A percentile compares a stretch with the other conserved stretches of the same genome.
These are phyloP conservation scores for Pterostichus madidus DNA, from an alignment of 2,888 invertebrate genomes.

Conservation along the genomic window DNA sequence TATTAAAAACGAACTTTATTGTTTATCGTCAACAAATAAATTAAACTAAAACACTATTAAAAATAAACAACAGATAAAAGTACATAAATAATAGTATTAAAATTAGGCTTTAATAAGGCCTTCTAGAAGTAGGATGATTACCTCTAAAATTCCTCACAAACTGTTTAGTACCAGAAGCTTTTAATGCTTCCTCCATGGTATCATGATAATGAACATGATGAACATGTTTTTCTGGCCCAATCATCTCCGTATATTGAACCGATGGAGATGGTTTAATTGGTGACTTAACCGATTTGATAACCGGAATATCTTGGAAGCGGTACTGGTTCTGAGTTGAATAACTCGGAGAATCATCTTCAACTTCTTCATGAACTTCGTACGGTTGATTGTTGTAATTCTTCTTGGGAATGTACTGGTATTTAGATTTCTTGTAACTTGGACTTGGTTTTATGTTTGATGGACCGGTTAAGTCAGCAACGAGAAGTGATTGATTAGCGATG, in stretches of 20 bases:
- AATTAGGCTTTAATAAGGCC: background rate
- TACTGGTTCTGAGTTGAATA: constrained; percentile 4
- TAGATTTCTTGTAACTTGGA: constrained; percentile 32
- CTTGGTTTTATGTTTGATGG: constrained; percentile 2
- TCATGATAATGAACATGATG: constrained; percentile 61
- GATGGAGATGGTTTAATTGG: constrained; percentile 30
- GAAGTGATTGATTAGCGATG: constrained; percentile 39
- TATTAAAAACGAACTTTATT: background rate
- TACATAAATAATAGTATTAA: background rate
- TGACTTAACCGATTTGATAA: background rate
- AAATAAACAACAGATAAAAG: constrained; percentile 22
- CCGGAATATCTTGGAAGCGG: constrained; percentile 10
- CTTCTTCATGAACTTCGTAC: constrained; percentile 55
- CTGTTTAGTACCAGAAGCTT: constrained; percentile 2
- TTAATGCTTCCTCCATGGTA: constrained; percentile 21
- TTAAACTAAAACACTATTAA: background rate
- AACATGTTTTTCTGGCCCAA: constrained; percentile 37
- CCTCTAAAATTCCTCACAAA: constrained; percentile 26
- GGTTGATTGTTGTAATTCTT: constrained; percentile 23
- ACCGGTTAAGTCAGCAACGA: constrained; percentile 40
- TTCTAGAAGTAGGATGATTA: background rate
- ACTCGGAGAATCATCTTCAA: constrained; percentile 39
- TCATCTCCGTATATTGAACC: constrained; percentile 27
- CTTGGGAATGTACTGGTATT: constrained; percentile 34
- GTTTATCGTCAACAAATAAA: constrained; percentile 25